Percentiles rank a stretch among this genome's conserved stretches.
Evolutionary conservation across 2,888 invertebrate species (phyloP).

Genomic region (Apantesis nais): DNA sequence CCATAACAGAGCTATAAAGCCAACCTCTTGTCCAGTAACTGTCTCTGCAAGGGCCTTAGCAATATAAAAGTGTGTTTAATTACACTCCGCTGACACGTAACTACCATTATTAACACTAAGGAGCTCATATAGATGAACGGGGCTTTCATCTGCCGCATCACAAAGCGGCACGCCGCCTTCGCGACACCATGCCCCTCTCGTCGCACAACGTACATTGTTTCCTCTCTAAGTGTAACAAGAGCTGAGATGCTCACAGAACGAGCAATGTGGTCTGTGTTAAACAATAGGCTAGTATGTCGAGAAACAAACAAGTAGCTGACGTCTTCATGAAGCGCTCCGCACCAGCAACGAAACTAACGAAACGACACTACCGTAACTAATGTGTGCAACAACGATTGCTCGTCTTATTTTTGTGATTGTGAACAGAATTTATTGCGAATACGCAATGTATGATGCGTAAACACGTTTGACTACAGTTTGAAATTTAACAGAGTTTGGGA

Average conservation of each 20-base stretch:
- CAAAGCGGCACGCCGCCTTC: conserved; percentile 28
- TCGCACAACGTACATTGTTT: conserved; percentile 60
- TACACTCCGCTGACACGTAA: conserved; percentile 56
- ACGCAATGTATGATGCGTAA: conserved; percentile 48
- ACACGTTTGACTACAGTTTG: conserved; percentile 30
- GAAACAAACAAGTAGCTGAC: conserved; percentile 54
- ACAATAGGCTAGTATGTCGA: conserved; percentile 56
- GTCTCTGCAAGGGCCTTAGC: conserved; percentile 26
- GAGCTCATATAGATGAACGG: conserved; percentile 58
- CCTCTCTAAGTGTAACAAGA: conserved; percentile 41
- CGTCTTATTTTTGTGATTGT: conserved; percentile 19
- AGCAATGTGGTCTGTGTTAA: conserved; percentile 67
- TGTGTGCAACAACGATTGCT: conserved; percentile 37
- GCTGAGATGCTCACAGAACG: conserved; percentile 49
- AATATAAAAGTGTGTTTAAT: conserved; percentile 56
- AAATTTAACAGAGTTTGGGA: conserved; percentile 43
- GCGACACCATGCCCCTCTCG: conserved; percentile 33
- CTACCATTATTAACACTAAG: conserved; percentile 63
- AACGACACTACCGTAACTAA: conserved; percentile 33
- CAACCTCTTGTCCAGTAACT: conserved; percentile 38
- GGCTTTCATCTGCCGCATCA: conserved; percentile 46
- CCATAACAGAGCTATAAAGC: conserved; percentile 40
- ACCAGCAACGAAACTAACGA: conserved; percentile 28
- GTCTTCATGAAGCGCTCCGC: conserved; percentile 52
- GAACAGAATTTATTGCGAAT: conserved; percentile 25